Conservation (phyloP, 2,113 vertebrate genomes). For the Eidolon helvum region DNA sequence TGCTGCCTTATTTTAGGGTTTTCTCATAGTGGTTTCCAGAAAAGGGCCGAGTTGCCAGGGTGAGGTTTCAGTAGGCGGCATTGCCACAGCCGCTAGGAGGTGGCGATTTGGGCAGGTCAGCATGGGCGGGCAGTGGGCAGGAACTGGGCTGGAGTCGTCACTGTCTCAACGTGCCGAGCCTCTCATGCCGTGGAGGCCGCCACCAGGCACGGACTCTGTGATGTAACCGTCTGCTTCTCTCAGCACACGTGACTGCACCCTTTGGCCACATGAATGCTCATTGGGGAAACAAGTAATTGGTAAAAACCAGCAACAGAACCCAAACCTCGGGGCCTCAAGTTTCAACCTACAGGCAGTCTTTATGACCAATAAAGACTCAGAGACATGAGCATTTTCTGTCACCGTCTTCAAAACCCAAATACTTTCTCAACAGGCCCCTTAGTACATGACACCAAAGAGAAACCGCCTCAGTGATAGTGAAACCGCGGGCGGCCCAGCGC, state of each 20-base stretch:
- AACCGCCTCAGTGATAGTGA: conserved; percentile 48
- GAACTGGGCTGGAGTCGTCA: background rate
- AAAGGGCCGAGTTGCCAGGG: background rate
- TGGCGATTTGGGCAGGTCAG: background rate
- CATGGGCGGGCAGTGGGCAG: background rate
- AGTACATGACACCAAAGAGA: conserved; percentile 37
- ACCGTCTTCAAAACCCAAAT: background rate
- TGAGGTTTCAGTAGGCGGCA: background rate
- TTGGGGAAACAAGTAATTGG: conserved; percentile 44
- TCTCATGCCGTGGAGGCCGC: background rate
- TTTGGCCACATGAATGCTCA: background rate
- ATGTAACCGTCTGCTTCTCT: conserved; percentile 21
- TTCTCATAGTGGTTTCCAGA: background rate
- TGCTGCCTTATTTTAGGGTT: conserved; percentile 9
- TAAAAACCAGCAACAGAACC: background rate
- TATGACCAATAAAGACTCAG: conserved; percentile 16
- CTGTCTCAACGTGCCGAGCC: background rate
- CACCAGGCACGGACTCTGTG: background rate
- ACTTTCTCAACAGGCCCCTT: conserved; percentile 28
- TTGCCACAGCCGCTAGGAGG: background rate
- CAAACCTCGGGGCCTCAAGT: background rate
- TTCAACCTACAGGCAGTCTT: background rate
- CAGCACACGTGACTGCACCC: background rate
- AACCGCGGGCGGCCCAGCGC: conserved; percentile 20
- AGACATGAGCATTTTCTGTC: conserved; percentile 6